phyloP scores from a whole-genome alignment of 2,797 vertebrate genomes.

The Poliocrania exsul region DNA sequence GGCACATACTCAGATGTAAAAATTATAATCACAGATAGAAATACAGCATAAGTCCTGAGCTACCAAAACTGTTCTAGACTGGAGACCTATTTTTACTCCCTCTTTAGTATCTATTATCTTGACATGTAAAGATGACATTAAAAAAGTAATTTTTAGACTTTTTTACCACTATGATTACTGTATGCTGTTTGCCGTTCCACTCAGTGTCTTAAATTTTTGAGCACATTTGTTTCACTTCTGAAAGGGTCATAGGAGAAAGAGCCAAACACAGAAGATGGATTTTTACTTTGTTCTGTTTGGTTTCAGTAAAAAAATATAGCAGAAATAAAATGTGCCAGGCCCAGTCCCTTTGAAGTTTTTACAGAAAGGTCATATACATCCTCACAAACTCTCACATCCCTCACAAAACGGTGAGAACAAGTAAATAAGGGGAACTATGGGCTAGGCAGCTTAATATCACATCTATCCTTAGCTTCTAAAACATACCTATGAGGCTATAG shows the following conservation, averaged over 20 bases:
- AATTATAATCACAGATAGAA: neutral
- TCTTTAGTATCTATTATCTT: neutral
- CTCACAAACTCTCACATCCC: neutral
- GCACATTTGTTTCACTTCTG: neutral
- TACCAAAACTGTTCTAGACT: neutral
- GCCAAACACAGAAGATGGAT: neutral
- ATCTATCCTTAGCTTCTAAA: neutral
- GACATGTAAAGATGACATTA: neutral
- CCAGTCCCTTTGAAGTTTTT: neutral
- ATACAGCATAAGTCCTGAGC: neutral
- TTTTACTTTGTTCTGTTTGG: neutral
- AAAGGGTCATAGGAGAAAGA: neutral
- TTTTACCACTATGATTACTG: neutral
- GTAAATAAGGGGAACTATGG: neutral
- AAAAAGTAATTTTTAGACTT: neutral
- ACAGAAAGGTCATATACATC: neutral
- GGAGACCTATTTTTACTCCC: neutral
- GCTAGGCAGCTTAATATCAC: neutral
- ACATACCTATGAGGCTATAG: neutral
- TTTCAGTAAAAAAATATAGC: neutral
- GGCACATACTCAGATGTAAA: neutral
- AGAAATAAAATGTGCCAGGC: neutral
- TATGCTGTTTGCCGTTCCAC: neutral
- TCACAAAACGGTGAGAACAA: neutral
- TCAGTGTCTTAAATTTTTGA: neutral